Conservation (phyloP, 1,140 invertebrate genomes). For the Laupala kohalensis region DNA sequence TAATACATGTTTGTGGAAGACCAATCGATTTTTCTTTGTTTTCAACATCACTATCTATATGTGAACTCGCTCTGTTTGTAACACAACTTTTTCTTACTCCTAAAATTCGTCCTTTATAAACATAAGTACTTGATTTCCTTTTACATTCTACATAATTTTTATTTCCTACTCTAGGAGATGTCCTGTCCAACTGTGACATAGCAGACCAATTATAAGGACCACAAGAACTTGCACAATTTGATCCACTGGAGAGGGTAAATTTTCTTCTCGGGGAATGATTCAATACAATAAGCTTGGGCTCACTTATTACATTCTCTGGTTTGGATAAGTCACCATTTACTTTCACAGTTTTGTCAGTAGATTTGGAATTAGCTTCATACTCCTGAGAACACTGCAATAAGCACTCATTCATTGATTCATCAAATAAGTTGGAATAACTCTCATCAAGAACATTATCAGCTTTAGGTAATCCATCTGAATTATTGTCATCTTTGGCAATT, state of each 20-base stretch:
- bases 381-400: background rate
- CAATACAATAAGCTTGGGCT: background rate
- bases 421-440: background rate
- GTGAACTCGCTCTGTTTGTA: background rate
- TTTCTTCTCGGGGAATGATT: background rate
- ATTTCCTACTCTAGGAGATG: background rate
- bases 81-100: background rate
- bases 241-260: too few species aligned
- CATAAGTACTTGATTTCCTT: background rate
- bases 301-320: background rate
- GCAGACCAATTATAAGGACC: too few species aligned
- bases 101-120: background rate
- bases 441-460: background rate
- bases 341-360: background rate
- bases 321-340: background rate
- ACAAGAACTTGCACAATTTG: background rate
- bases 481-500: background rate
- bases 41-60: too few species aligned
- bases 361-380: background rate
- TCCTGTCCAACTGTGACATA: too few species aligned
- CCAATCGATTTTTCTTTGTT: background rate
- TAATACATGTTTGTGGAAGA: background rate
- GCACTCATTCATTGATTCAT: background rate
- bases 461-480: background rate
- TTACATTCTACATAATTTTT: background rate